Conservation (phyloP, 2,888 invertebrate species). For the Herminia tarsipennalis region DNA sequence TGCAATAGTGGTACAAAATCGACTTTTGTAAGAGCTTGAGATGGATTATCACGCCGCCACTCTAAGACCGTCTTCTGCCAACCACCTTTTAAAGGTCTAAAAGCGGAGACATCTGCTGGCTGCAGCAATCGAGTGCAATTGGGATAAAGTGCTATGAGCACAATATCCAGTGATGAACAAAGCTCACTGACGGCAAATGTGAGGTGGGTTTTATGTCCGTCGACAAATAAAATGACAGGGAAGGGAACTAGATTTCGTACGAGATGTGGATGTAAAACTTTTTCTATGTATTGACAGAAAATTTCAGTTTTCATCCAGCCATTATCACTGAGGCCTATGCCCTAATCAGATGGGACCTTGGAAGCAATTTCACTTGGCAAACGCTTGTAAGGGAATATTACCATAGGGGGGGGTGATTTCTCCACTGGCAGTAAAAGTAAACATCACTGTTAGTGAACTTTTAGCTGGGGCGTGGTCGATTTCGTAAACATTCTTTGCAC, state of each 20-base stretch:
- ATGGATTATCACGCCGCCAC: constrained; percentile 21
- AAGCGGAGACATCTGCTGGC: constrained; percentile 25
- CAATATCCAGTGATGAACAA: constrained; percentile 16
- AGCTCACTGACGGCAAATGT: constrained; percentile 14
- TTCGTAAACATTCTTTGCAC: constrained; percentile 55
- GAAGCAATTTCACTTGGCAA: constrained; percentile 45
- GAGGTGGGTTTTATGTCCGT: constrained; percentile 21
- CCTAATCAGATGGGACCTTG: constrained; percentile 52
- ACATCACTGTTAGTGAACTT: constrained; percentile 58
- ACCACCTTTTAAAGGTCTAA: constrained; percentile 18
- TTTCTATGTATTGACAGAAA: constrained; percentile 18
- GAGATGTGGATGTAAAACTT: neutral
- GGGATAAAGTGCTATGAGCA: constrained; percentile 21
- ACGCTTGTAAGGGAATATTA: constrained; percentile 56
- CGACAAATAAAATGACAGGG: constrained; percentile 14
- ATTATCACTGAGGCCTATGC: constrained; percentile 29
- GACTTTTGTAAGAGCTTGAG: constrained; percentile 12
- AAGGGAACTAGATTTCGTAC: constrained; percentile 2
- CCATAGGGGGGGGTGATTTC: constrained; percentile 53
- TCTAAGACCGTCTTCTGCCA: constrained; percentile 20
- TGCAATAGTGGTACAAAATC: constrained; percentile 2
- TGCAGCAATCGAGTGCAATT: constrained; percentile 19
- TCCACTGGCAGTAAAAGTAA: constrained; percentile 56
- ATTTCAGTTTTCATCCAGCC: constrained; percentile 21
- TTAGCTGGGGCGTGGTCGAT: constrained; percentile 54